Conservation (phyloP, 2,113 vertebrate genomes). For the Neoarius graeffei region DNA sequence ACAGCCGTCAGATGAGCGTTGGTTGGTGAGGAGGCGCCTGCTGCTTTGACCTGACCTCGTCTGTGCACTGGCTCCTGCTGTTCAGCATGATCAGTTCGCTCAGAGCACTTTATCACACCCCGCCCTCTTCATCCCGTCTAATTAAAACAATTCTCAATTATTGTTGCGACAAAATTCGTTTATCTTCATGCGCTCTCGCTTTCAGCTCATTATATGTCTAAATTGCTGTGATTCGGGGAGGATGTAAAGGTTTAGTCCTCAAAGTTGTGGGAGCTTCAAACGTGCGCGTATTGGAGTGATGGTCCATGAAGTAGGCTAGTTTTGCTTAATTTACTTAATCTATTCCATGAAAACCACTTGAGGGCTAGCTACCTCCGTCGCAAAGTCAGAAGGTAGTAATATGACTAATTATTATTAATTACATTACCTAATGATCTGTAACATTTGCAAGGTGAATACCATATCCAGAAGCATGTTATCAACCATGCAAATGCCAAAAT, state of each 20-base stretch:
- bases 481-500: not conserved
- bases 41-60: conserved; percentile 50
- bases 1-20: conserved; percentile 21
- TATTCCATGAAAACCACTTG: not conserved
- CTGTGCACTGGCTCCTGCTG: conserved; percentile 36
- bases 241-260: not conserved
- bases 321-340: not conserved
- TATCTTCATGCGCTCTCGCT: conserved; percentile 39
- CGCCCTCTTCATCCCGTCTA: conserved; percentile 37
- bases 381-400: not conserved
- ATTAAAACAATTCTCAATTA: conserved; percentile 52
- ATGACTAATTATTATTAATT: not conserved
- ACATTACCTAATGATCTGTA: not conserved
- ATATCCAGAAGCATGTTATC: not conserved
- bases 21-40: conserved; percentile 11
- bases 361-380: not conserved
- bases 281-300: not conserved
- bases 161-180: conserved; percentile 47
- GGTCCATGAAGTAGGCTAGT: not conserved
- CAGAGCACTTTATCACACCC: conserved; percentile 46
- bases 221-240: conserved; percentile 34
- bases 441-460: not conserved
- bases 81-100: conserved; percentile 46
- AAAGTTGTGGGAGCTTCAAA: not conserved
- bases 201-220: conserved; percentile 41